Conservation (phyloP, 1,140 invertebrate genomes). For the Calycopis cecrops region DNA sequence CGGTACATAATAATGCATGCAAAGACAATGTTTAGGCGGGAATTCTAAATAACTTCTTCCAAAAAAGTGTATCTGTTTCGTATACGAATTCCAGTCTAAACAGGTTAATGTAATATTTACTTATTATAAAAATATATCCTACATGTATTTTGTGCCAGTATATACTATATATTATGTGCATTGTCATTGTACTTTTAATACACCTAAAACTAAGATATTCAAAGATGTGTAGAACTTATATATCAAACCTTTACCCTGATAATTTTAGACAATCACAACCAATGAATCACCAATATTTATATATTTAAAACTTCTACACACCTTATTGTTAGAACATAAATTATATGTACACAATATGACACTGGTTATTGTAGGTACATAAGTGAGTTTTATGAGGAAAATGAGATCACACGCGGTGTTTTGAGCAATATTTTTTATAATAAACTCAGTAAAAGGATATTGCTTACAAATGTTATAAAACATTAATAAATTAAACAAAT, state of each 20-base stretch:
- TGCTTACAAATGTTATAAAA: too few relatives aligned
- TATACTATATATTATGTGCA: conserved; percentile 17
- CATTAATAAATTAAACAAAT: too few relatives aligned
- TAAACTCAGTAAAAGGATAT: too few relatives aligned
- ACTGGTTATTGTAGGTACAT: neutral
- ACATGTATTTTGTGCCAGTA: conserved; percentile 14
- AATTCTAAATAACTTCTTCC: neutral
- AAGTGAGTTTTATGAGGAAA: neutral
- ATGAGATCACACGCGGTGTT: neutral
- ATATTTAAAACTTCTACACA: neutral
- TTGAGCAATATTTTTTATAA: neutral
- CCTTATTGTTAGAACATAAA: neutral
- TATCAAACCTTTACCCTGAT: neutral
- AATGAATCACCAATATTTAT: neutral
- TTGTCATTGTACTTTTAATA: conserved; percentile 22
- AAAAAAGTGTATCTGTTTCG: too few relatives aligned
- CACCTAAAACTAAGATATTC: neutral
- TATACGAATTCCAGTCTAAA: neutral
- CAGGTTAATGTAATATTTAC: neutral
- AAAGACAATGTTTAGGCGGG: neutral
- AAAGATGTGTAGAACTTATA: neutral
- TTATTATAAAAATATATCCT: neutral
- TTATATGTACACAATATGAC: conserved; percentile 2
- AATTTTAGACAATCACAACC: conserved; percentile 4
- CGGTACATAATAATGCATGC: conserved; percentile 13